A percentile compares a stretch with the other conserved stretches of the same genome.
phyloP scores from a whole-genome alignment of 2,888 invertebrate genomes.

The Baccha elongata region DNA sequence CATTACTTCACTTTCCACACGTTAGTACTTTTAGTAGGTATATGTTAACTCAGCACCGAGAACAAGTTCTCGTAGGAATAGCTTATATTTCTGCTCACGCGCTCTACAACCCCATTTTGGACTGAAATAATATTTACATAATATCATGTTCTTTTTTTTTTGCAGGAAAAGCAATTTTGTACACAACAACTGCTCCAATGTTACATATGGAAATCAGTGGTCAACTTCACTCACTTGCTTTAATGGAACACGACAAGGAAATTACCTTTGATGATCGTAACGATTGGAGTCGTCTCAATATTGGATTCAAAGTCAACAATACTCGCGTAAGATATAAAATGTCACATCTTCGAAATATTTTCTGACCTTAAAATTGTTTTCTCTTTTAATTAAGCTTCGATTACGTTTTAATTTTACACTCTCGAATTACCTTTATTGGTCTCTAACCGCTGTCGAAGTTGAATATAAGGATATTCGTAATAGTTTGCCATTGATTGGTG shows the following conservation, averaged over 20 bases:
- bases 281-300: slow-evolving; percentile 78
- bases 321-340: slow-evolving; percentile 45
- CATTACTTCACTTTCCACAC: no score
- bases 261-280: slow-evolving; percentile 80
- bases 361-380: neutral
- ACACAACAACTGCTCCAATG: slow-evolving; percentile 84
- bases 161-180: slow-evolving; percentile 83
- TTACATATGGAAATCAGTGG: slow-evolving; percentile 78
- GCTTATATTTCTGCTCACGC: no score
- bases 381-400: slow-evolving; percentile 81
- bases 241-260: slow-evolving; percentile 67
- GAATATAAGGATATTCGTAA: slow-evolving; percentile 81
- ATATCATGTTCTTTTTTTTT: no score
- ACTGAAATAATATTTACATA: no score
- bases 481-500: slow-evolving; percentile 77
- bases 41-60: no score
- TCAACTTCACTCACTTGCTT: slow-evolving; percentile 23
- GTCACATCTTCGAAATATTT: no score
- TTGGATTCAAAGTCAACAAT: slow-evolving; percentile 77
- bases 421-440: slow-evolving; percentile 83
- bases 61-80: no score
- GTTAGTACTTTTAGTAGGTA: no score
- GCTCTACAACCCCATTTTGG: no score
- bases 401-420: slow-evolving; percentile 85
- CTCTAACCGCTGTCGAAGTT: slow-evolving; percentile 84